Base-by-base conservation (phyloP, 1,140 invertebrate species). In the Panagrolaimus sp. region DNA sequence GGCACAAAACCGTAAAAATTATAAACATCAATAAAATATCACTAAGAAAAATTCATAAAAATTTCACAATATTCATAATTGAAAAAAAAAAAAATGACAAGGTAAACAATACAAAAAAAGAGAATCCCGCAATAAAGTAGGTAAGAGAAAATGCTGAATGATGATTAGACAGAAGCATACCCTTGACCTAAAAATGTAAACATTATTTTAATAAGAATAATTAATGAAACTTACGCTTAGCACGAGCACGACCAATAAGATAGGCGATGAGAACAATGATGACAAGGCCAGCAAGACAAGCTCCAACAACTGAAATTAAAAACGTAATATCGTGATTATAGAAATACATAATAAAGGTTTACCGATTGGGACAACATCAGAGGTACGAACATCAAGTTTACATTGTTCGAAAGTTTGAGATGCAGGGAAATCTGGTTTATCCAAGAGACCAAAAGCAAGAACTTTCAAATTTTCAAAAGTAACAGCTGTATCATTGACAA, bases 311-410 rank as follows among this genome's bases (percentile, higher is more conserved):
- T 38, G 32, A 38, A 38, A 38, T 4, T n/a, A n/a, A n/a, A n/a
- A n/a, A n/a, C n/a, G n/a, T n/a, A n/a, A n/a, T n/a, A n/a, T n/a
- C n/a, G n/a, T n/a, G n/a, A n/a, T n/a, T n/a, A n/a, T n/a, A n/a
- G n/a, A n/a, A n/a, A n/a, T n/a, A n/a, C n/a, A n/a, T n/a, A n/a
- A n/a, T n/a, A n/a, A n/a, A n/a, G n/a, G n/a, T n/a, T n/a, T n/a
- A 38, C 32, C 91, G 79, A 96, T 94, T n/a, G 93, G 94, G 46
- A 96, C 92, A 55, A 92, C 88, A 83, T 94, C 92, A 9, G 89
- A 89, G 24, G 90, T 89, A n/a, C 71, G 63, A 71, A 90, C 88
- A 70, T 78, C 79, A 58, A 87, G 85, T 72, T 87, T 85, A 84
- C 91, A 92, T 73, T 90, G 88, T 76, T 89, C 86, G 63, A 65